These are phyloP conservation scores for Hippocampus barbouri DNA, from an alignment of 2,113 vertebrate genomes.

Conservation along the genomic window DNA sequence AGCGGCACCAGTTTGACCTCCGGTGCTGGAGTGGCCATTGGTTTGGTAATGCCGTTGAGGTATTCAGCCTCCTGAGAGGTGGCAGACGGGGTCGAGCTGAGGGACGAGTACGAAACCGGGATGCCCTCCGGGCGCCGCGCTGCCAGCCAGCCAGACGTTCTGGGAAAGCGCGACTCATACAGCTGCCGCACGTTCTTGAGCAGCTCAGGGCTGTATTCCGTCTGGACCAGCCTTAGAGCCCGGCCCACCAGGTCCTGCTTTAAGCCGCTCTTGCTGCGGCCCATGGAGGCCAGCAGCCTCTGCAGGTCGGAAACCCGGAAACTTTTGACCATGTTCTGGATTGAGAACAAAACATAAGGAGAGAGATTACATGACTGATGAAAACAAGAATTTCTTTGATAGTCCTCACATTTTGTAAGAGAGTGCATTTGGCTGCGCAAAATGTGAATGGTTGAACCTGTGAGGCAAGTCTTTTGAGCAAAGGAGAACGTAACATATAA, in stretches of 20 bases:
- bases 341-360: constrained; percentile 20
- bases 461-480: too few relatives aligned
- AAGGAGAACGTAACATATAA: too few relatives aligned
- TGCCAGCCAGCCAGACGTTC: constrained; percentile 72
- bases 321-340: constrained; percentile 99
- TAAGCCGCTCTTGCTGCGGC: constrained; percentile 96
- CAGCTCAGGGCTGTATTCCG: constrained; percentile 94
- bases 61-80: constrained; percentile 84
- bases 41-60: constrained; percentile 89
- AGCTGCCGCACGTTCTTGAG: constrained; percentile 97
- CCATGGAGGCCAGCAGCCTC: constrained; percentile 94
- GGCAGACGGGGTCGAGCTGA: constrained; percentile 72
- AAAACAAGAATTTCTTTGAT: not conserved
- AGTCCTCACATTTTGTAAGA: not conserved
- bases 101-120: constrained; percentile 73
- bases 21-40: constrained; percentile 72
- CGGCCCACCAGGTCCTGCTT: constrained; percentile 97
- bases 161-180: constrained; percentile 92
- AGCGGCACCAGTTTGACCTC: constrained; percentile 87
- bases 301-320: constrained; percentile 99
- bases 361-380: not conserved
- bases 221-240: constrained; percentile 91
- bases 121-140: constrained; percentile 77
- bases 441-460: too few relatives aligned
- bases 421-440: not conserved